These are phyloP conservation scores for Xerus inauris DNA, from an alignment of 2,113 vertebrate genomes.

Conservation along the genomic window DNA sequence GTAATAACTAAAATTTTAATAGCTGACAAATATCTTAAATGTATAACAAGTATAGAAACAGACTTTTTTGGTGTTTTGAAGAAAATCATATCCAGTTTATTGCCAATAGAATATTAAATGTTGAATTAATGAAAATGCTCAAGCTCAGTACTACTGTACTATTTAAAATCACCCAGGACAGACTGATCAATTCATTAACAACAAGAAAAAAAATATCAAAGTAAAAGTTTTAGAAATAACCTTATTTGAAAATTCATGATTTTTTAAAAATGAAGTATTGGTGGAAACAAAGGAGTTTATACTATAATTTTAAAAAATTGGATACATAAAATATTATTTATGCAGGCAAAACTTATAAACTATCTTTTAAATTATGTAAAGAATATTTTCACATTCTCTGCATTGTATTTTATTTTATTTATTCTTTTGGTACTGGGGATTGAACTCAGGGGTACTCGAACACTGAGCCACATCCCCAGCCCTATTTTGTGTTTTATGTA, in stretches of 20 bases:
- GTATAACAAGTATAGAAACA: background rate
- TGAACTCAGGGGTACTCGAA: too few species aligned
- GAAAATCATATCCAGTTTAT: background rate
- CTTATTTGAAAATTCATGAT: background rate
- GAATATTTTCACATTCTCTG: background rate
- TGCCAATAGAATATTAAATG: background rate
- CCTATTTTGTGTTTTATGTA: too few species aligned
- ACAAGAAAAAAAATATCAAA: background rate
- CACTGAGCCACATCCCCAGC: too few species aligned
- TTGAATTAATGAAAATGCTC: background rate
- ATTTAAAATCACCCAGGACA: background rate
- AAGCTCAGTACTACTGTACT: background rate
- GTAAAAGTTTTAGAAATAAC: background rate
- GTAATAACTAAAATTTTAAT: background rate
- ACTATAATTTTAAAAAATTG: background rate
- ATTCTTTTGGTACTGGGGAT: too few species aligned
- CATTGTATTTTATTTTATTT: background rate
- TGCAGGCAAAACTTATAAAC: background rate
- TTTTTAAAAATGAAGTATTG: background rate
- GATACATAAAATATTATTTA: background rate
- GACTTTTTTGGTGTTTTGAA: background rate
- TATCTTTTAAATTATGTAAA: background rate
- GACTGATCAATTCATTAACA: background rate
- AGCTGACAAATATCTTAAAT: background rate
- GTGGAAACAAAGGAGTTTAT: background rate